Conservation (phyloP, 2,113 vertebrate species). For the Sylvia atricapilla region DNA sequence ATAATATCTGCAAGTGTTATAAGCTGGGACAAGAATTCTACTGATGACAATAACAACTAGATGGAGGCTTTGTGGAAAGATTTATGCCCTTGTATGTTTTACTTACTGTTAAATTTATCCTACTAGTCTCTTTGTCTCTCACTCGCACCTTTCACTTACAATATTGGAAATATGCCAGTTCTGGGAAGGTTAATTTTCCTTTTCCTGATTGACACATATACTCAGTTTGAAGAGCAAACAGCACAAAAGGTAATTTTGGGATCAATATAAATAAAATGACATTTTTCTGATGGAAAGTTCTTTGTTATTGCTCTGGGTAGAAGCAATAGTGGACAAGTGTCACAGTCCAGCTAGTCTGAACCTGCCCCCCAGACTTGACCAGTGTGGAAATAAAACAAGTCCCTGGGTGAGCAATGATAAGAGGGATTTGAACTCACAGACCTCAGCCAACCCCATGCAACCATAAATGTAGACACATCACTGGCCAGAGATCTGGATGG, state of each 20-base stretch:
- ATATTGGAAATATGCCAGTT: not conserved
- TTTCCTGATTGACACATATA: not conserved
- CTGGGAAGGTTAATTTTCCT: not conserved
- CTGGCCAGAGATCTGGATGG: not conserved
- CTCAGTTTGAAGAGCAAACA: not conserved
- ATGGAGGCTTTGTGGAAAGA: not conserved
- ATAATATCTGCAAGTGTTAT: not conserved
- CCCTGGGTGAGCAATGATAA: not conserved
- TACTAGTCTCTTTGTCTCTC: not conserved
- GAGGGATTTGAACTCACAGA: not conserved
- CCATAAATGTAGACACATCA: not conserved
- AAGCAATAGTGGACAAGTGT: not conserved
- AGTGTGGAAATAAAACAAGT: not conserved
- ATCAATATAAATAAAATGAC: constrained; percentile 34
- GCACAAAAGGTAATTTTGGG: not conserved
- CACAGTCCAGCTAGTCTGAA: not conserved
- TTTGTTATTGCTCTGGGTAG: not conserved
- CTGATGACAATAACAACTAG: not conserved
- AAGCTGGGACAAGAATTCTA: not conserved
- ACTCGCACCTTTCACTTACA: not conserved
- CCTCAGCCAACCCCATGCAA: not conserved
- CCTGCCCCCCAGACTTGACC: not conserved
- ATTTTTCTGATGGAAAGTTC: not conserved
- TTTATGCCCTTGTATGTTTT: not conserved
- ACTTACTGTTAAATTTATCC: not conserved